phyloP scores from a whole-genome alignment of 2,113 vertebrate genomes.

The Syngnathus scovelli region DNA sequence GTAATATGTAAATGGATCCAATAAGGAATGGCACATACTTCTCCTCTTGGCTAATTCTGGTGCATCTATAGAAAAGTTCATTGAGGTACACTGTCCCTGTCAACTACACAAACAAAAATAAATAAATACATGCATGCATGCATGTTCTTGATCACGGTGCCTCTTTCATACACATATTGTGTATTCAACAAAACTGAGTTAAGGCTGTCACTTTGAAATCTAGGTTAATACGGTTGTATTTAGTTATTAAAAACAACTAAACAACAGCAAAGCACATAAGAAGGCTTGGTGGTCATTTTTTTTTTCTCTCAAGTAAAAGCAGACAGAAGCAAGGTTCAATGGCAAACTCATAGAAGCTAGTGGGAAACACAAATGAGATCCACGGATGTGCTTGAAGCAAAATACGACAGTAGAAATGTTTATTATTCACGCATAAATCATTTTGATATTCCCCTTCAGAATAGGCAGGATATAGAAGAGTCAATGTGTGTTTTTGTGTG shows the following conservation, averaged over 20 bases:
- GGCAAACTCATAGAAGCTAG: slow-evolving; percentile 4
- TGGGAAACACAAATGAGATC: slow-evolving; percentile 29
- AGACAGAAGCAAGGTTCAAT: neutral
- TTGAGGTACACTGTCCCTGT: too few relatives aligned
- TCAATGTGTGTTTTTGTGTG: slow-evolving; percentile 19
- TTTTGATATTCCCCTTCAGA: slow-evolving; percentile 22
- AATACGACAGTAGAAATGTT: slow-evolving; percentile 22
- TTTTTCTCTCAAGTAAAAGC: too few relatives aligned
- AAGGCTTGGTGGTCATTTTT: too few relatives aligned
- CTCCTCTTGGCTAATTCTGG: too few relatives aligned
- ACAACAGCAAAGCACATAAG: too few relatives aligned
- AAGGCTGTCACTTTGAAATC: too few relatives aligned
- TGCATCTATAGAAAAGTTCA: neutral
- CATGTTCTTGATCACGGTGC: too few relatives aligned
- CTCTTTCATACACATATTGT: too few relatives aligned
- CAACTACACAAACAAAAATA: neutral
- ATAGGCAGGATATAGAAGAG: slow-evolving; percentile 10
- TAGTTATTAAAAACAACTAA: too few relatives aligned
- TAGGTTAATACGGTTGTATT: too few relatives aligned
- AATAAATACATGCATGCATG: too few relatives aligned
- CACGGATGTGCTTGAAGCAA: slow-evolving; percentile 29
- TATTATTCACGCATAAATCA: slow-evolving; percentile 35
- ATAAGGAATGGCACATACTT: neutral
- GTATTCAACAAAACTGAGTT: too few relatives aligned
- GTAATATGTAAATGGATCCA: neutral